Conservation (phyloP, 2,888 invertebrate species). For the Dilophus febrilis region DNA sequence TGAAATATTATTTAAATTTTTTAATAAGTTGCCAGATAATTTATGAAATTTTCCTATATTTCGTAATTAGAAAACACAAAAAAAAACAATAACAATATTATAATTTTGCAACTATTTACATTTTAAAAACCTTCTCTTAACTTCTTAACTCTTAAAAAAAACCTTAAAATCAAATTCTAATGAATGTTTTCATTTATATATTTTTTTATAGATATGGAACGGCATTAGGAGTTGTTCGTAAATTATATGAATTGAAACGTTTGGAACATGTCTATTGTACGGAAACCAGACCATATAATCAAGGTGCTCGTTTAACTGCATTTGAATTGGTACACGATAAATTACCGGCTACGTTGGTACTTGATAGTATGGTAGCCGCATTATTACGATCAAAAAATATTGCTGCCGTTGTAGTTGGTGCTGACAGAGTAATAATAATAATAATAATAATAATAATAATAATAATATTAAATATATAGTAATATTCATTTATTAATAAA, state of each 20-base stretch:
- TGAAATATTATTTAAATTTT: too few species aligned
- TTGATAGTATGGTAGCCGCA: conserved; percentile 90
- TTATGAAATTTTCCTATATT: too few species aligned
- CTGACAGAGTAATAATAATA: conserved; percentile 57
- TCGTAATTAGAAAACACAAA: too few species aligned
- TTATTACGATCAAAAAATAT: conserved; percentile 71
- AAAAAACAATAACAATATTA: too few species aligned
- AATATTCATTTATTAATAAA: too few species aligned
- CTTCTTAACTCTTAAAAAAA: too few species aligned
- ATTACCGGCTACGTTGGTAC: conserved; percentile 81
- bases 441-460: conserved; percentile 1
- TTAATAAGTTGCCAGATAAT: too few species aligned
- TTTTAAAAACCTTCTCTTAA: too few species aligned
- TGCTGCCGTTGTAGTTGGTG: conserved; percentile 90
- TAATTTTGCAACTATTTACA: too few species aligned
- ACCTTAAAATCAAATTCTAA: too few species aligned
- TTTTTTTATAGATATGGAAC: conserved; percentile 69
- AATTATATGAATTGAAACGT: conserved; percentile 50
- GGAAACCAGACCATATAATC: conserved; percentile 96
- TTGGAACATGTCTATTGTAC: conserved; percentile 85
- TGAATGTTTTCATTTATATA: too few species aligned
- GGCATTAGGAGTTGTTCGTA: conserved; percentile 87
- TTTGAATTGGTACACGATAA: conserved; percentile 86
- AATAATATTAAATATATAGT: conserved; percentile 8
- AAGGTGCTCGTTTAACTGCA: conserved; percentile 88